phyloP scores from a whole-genome alignment of 23 tunicate genomes.

The Botrylloides violaceus region DNA sequence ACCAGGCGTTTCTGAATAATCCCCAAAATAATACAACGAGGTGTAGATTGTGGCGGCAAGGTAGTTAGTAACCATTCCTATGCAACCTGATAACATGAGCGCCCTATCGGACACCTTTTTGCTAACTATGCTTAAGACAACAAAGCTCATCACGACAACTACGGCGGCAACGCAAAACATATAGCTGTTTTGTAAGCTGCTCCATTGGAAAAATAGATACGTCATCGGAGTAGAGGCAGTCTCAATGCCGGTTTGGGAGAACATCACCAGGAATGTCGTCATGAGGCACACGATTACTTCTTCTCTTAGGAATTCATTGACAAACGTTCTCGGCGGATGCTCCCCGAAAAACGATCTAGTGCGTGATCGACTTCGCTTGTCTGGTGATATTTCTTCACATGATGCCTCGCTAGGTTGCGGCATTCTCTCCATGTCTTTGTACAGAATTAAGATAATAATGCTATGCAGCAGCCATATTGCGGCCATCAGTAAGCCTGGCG shows the following conservation, averaged over 20 bases:
- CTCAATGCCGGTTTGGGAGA: conserved; percentile 74
- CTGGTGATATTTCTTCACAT: not conserved
- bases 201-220: conserved; percentile 46
- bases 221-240: conserved; percentile 74
- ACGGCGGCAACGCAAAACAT: conserved; percentile 54
- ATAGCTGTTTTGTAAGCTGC: conserved; percentile 49
- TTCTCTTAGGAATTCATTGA: conserved; percentile 54
- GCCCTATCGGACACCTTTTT: conserved; percentile 11
- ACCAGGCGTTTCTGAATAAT: not conserved
- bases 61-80: not conserved
- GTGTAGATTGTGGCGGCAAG: not conserved
- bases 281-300: conserved; percentile 77
- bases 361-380: not conserved
- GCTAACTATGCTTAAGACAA: conserved; percentile 1
- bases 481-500: conserved; percentile 82
- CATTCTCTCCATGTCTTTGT: conserved; percentile 23
- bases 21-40: not conserved
- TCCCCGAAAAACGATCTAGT: not conserved
- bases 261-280: conserved; percentile 61
- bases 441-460: conserved; percentile 26
- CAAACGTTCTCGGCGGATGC: conserved; percentile 4
- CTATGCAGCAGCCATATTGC: conserved; percentile 48
- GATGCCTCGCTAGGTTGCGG: not conserved
- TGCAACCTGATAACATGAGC: not conserved
- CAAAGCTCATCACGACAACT: conserved; percentile 14